phyloP scores from a whole-genome alignment of 2,797 vertebrate species.

The Sebastes nivosus region DNA sequence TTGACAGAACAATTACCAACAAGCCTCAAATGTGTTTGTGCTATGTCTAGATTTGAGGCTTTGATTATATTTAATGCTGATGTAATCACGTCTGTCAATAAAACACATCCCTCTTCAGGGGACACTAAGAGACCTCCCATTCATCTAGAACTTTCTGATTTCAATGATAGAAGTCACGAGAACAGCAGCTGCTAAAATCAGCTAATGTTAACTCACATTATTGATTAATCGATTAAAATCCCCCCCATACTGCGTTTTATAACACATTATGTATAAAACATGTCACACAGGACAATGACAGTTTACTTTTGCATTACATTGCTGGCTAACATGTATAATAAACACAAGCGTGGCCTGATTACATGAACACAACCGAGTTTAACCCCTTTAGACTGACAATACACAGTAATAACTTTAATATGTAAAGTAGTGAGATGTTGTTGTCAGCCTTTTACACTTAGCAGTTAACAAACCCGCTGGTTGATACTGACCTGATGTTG shows the following conservation, averaged over 20 bases:
- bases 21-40: neutral
- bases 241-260: neutral
- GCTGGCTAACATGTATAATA: neutral
- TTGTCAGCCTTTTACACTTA: neutral
- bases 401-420: neutral
- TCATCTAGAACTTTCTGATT: constrained; percentile 61
- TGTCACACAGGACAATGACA: neutral
- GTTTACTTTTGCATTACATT: constrained; percentile 5
- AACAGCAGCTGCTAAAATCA: neutral
- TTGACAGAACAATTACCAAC: neutral
- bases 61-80: no score
- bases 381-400: neutral
- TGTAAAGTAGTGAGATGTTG: no score
- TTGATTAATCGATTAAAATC: neutral
- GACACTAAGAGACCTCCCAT: no score
- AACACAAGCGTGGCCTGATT: constrained; percentile 1
- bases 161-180: constrained; percentile 29
- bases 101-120: no score
- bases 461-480: neutral
- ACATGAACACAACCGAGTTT: neutral
- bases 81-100: no score
- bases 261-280: neutral
- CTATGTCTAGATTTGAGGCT: neutral
- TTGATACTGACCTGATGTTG: neutral
- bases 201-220: neutral